Percentiles rank a stretch among this genome's conserved stretches.
phyloP scores from a whole-genome alignment of 1,140 invertebrate genomes.

The Monomorium pharaonis region DNA sequence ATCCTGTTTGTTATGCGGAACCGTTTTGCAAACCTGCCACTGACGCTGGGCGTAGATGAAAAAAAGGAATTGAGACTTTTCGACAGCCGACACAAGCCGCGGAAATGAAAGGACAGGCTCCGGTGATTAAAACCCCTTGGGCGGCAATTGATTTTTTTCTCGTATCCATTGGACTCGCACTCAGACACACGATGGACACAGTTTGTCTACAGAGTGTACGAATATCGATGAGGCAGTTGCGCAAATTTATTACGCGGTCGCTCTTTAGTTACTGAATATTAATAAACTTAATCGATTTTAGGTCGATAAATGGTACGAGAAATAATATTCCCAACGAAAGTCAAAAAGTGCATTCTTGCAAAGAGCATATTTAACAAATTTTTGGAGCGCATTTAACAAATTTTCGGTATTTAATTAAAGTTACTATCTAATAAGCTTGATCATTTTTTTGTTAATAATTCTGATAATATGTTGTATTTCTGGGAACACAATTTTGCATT shows the following conservation, averaged over 20 bases:
- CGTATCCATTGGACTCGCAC: constrained; percentile 54
- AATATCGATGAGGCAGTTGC: constrained; percentile 53
- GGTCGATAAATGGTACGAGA: neutral
- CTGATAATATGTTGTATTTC: neutral
- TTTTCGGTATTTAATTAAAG: neutral
- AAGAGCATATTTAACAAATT: neutral
- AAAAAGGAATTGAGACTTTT: constrained; percentile 53
- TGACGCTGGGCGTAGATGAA: constrained; percentile 27
- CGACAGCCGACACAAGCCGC: constrained; percentile 47
- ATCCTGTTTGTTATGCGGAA: constrained; percentile 10
- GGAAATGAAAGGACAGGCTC: constrained; percentile 72
- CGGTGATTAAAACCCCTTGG: constrained; percentile 75
- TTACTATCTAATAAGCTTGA: neutral
- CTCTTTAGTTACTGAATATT: constrained; percentile 54
- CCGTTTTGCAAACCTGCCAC: constrained; percentile 11
- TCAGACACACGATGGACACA: neutral
- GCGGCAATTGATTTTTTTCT: constrained; percentile 75
- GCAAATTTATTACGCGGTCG: constrained; percentile 49
- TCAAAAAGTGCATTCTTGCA: neutral
- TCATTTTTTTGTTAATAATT: neutral
- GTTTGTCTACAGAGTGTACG: constrained; percentile 41
- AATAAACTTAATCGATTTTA: constrained; percentile 53
- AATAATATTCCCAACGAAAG: constrained; percentile 33
- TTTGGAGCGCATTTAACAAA: neutral
- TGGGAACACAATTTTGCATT: neutral